Evolutionary conservation across 2,797 vertebrate species (phyloP).

Genomic region (Onychomys leucogaster): DNA sequence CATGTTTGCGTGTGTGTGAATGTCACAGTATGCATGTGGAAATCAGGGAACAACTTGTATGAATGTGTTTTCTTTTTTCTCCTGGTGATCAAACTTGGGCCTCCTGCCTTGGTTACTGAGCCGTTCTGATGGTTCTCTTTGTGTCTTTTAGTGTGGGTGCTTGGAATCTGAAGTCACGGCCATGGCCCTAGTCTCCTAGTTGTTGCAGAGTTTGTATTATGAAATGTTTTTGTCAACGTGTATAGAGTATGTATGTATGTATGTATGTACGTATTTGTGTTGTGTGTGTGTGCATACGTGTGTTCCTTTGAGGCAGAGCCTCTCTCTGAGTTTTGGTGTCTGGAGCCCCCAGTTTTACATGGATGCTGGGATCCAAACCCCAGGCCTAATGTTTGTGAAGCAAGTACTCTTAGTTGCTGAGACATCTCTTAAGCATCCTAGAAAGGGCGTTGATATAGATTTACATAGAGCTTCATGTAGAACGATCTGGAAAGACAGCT

Average conservation of each 20-base stretch:
- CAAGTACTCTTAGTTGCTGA: background rate
- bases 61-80: background rate
- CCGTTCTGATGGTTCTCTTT: too few relatives aligned
- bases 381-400: background rate
- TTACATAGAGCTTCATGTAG: background rate
- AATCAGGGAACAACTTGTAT: background rate
- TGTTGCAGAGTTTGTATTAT: background rate
- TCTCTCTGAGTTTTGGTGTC: background rate
- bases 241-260: background rate
- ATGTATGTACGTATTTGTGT: background rate
- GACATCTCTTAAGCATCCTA: background rate
- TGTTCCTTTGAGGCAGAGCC: background rate
- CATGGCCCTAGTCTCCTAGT: background rate
- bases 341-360: background rate
- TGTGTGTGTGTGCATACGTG: background rate
- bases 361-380: background rate
- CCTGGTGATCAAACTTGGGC: background rate
- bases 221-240: background rate
- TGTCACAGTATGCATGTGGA: background rate
- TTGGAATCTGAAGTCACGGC: background rate
- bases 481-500: background rate
- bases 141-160: too few relatives aligned
- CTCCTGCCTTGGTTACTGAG: background rate
- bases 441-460: background rate
- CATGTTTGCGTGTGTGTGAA: background rate